Evolutionary conservation across 2,113 vertebrate species (phyloP).

Genomic region (Microcebus murinus): DNA sequence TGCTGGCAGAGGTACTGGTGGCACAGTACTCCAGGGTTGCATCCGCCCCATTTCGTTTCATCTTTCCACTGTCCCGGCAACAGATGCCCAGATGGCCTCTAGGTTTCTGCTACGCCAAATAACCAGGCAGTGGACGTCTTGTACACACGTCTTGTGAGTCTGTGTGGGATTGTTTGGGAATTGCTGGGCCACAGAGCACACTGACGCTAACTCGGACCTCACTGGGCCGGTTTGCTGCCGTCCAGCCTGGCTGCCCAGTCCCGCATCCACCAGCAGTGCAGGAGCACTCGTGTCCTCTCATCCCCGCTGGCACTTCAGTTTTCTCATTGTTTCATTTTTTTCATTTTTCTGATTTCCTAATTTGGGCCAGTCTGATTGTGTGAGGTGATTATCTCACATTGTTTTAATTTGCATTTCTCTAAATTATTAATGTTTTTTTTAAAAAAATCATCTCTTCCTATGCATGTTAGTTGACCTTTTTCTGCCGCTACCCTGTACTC

Average conservation of each 20-base stretch:
- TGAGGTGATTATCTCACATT: background rate
- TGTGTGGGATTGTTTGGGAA: background rate
- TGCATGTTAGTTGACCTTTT: background rate
- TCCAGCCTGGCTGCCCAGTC: background rate
- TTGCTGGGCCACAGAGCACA: background rate
- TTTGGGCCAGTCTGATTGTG: background rate
- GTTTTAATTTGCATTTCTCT: constrained; percentile 27
- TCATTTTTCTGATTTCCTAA: background rate
- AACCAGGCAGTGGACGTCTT: background rate
- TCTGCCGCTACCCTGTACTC: background rate
- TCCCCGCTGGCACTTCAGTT: background rate
- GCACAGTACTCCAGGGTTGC: background rate
- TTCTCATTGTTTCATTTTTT: background rate
- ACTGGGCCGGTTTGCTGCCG: background rate
- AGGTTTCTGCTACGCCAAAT: background rate
- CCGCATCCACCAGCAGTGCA: background rate
- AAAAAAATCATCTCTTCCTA: background rate
- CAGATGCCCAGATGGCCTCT: background rate
- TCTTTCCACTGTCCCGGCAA: background rate
- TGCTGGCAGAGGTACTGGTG: background rate
- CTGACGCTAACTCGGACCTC: background rate
- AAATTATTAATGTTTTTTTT: background rate
- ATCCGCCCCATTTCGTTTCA: background rate
- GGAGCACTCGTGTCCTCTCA: background rate
- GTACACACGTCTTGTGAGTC: background rate